phyloP scores from a whole-genome alignment of 2,113 vertebrate genomes.

The Sula dactylatra region DNA sequence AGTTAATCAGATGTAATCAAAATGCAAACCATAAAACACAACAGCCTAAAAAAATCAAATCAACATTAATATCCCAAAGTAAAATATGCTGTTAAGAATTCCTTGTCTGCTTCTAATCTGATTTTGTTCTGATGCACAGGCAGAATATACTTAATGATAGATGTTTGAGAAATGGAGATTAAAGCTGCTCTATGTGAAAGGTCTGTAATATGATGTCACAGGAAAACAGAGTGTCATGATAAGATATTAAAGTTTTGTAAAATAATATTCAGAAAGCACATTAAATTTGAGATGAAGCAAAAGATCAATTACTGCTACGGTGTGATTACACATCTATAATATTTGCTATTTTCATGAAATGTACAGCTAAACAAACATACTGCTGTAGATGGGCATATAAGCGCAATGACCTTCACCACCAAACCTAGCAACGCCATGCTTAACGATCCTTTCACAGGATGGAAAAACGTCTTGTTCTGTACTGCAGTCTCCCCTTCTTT shows the following conservation, averaged over 20 bases:
- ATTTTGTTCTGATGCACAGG: not conserved
- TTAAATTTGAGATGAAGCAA: not conserved
- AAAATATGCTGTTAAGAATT: not conserved
- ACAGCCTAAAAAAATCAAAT: slow-evolving; percentile 11
- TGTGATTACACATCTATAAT: not conserved
- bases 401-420: not conserved
- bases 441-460: not conserved
- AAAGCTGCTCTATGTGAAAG: not conserved
- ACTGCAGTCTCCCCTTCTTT: not conserved
- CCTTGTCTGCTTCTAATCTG: not conserved
- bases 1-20: slow-evolving; percentile 26
- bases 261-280: not conserved
- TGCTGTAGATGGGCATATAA: not conserved
- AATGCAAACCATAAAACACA: slow-evolving; percentile 6
- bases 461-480: fast-evolving
- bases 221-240: not conserved
- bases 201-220: not conserved
- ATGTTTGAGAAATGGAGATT: not conserved
- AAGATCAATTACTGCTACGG: not conserved
- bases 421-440: not conserved
- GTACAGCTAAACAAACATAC: not conserved
- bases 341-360: not conserved
- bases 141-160: not conserved
- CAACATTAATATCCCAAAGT: not conserved
- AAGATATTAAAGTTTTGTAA: not conserved